phyloP scores from a whole-genome alignment of 2,113 vertebrate genomes.

The Myanophis thanlyinensis region DNA sequence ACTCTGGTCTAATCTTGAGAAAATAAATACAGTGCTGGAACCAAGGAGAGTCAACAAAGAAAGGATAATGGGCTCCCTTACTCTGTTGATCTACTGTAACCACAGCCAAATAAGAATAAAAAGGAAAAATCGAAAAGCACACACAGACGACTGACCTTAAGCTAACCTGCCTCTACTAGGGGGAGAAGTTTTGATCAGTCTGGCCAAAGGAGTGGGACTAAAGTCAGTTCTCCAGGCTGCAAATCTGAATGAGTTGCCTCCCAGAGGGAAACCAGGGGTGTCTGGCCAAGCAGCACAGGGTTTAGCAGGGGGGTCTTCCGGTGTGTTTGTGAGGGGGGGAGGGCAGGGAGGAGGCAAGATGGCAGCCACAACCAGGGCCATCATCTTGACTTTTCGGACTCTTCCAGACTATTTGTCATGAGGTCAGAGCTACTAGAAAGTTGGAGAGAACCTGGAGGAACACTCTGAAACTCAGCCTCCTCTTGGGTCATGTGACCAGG shows the following conservation, averaged over 20 bases:
- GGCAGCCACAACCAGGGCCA: neutral
- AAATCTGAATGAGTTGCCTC: neutral
- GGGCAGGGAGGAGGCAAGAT: neutral
- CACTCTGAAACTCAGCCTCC: neutral
- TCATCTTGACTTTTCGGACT: neutral
- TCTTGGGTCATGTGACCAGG: neutral
- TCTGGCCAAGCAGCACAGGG: neutral
- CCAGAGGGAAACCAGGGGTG: neutral
- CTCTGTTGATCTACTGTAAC: conserved; percentile 15
- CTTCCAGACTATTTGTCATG: neutral
- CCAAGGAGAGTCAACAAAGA: conserved; percentile 5
- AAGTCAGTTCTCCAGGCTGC: neutral
- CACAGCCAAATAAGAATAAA: neutral
- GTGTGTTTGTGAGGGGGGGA: neutral
- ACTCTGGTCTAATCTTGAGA: neutral
- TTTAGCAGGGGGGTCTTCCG: neutral
- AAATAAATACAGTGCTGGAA: neutral
- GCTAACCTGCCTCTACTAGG: neutral
- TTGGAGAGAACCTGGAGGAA: neutral
- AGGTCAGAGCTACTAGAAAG: neutral
- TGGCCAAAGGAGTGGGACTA: neutral
- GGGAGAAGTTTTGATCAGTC: neutral
- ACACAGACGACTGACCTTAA: too few species aligned
- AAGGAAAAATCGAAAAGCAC: neutral
- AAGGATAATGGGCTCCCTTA: neutral